These are phyloP conservation scores for Motacilla alba DNA, from an alignment of 2,113 vertebrate species.

Conservation along the genomic window DNA sequence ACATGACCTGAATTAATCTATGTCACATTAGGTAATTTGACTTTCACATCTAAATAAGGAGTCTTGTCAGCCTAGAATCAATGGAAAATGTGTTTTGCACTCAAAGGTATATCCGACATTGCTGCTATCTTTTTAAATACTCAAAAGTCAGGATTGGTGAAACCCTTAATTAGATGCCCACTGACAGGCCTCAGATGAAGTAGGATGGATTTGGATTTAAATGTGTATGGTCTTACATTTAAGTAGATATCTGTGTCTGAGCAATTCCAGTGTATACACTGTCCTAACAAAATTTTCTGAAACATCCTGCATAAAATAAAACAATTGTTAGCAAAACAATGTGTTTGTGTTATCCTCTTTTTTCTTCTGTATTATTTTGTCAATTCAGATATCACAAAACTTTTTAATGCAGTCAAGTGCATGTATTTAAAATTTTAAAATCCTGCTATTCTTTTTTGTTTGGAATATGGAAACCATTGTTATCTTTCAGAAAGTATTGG, in stretches of 20 bases:
- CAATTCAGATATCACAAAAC: background rate
- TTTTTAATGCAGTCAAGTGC: background rate
- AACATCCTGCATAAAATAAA: constrained; percentile 30
- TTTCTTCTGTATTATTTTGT: background rate
- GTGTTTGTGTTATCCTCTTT: background rate
- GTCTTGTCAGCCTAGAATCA: background rate
- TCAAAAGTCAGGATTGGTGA: background rate
- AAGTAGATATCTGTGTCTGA: background rate
- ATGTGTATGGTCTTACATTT: background rate
- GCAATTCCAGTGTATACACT: background rate
- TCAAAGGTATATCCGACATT: background rate
- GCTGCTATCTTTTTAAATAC: background rate
- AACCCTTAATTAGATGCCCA: background rate
- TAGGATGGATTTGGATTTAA: background rate
- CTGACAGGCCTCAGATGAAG: background rate
- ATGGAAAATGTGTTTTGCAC: background rate
- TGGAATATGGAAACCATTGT: background rate
- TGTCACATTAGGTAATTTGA: background rate
- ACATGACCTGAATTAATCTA: background rate
- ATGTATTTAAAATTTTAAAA: background rate
- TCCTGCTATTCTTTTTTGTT: background rate
- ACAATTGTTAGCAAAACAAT: background rate
- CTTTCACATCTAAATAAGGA: background rate
- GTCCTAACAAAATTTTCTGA: background rate
- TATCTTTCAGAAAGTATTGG: background rate